A percentile compares a stretch with the other conserved stretches of the same genome.
phyloP scores from a whole-genome alignment of 2,113 vertebrate species.

The Formicarius rufipectus region DNA sequence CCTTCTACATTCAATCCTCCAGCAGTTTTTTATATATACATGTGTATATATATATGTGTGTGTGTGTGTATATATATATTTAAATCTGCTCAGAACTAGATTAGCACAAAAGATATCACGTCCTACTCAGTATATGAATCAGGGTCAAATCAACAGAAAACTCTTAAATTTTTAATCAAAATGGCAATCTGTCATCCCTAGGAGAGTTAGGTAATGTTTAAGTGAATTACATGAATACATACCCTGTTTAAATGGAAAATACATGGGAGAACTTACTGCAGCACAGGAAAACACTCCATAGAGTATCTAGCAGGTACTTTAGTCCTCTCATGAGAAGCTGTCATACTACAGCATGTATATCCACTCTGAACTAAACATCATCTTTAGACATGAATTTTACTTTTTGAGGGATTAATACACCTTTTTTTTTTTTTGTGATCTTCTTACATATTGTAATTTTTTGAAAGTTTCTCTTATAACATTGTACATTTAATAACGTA shows the following conservation, averaged over 20 bases:
- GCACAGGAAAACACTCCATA: not conserved
- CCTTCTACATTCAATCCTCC: not conserved
- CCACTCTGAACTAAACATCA: not conserved
- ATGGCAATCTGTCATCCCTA: conserved; percentile 21
- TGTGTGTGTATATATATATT: not conserved
- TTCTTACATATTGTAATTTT: not conserved
- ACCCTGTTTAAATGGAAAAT: not conserved
- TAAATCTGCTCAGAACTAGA: conserved; percentile 15
- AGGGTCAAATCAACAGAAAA: conserved; percentile 33
- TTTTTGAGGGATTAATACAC: not conserved
- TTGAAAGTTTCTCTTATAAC: not conserved
- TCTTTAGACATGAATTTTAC: not conserved
- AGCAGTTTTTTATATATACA: not conserved
- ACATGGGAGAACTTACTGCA: not conserved
- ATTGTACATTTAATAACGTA: not conserved
- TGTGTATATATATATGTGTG: not conserved
- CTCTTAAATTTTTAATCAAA: conserved; percentile 54
- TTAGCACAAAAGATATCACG: conserved; percentile 32
- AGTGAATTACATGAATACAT: not conserved
- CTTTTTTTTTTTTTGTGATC: not conserved
- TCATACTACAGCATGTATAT: not conserved
- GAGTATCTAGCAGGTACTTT: not conserved
- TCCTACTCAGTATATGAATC: conserved; percentile 32
- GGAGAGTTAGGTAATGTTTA: not conserved
- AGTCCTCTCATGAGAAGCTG: not conserved